Percentiles rank a stretch among this genome's conserved stretches.
These are phyloP conservation scores for Acipenser transmontanus DNA, from an alignment of 2,797 vertebrate species.

Conservation along the genomic window DNA sequence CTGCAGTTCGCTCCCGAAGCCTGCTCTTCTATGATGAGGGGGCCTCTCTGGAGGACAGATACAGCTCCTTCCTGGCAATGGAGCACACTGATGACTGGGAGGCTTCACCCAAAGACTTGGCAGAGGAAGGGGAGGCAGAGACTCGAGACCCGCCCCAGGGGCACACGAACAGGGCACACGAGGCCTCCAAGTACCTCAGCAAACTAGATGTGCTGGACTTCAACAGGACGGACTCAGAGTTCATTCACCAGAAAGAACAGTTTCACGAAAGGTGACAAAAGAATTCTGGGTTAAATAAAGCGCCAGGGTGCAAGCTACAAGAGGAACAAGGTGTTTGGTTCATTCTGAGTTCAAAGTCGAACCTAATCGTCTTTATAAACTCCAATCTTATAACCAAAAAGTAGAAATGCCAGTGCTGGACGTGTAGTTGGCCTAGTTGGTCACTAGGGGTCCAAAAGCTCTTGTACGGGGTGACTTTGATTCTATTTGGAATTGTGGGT, in stretches of 20 bases:
- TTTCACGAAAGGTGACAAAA: slow-evolving; percentile 44
- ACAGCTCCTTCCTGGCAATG: slow-evolving; percentile 58
- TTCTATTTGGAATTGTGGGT: no score
- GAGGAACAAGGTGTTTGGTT: no score
- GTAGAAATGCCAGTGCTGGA: no score
- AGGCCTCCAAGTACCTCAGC: slow-evolving; percentile 72
- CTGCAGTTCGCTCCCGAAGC: slow-evolving; percentile 88
- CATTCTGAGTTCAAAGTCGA: no score
- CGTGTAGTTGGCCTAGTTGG: no score
- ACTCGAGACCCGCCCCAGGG: slow-evolving; percentile 41
- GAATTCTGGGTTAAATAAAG: no score
- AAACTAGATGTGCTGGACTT: slow-evolving; percentile 47
- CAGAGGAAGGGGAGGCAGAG: slow-evolving; percentile 44
- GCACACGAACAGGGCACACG: slow-evolving; percentile 54
- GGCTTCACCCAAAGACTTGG: slow-evolving; percentile 41
- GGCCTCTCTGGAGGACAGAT: slow-evolving; percentile 73
- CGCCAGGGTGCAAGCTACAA: no score
- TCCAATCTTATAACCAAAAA: no score
- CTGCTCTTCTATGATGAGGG: slow-evolving; percentile 90
- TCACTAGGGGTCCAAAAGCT: no score
- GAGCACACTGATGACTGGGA: slow-evolving; percentile 69
- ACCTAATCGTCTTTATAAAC: no score
- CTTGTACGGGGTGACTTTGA: no score
- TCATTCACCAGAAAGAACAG: slow-evolving; percentile 39
- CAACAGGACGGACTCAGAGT: slow-evolving; percentile 58